Conservation (phyloP, 2,888 invertebrate genomes). For the Timema podura region DNA sequence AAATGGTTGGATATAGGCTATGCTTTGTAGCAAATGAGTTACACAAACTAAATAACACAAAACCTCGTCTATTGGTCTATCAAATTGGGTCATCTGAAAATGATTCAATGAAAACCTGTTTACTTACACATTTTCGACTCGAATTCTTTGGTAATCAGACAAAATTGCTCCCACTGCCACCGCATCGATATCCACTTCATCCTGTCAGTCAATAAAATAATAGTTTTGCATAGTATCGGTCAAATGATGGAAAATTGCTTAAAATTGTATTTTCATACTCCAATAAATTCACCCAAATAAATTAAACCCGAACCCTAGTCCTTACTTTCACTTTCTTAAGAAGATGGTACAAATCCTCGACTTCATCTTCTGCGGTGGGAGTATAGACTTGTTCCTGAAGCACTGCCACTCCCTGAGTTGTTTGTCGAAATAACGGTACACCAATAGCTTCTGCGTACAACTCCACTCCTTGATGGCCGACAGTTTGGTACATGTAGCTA, state of each 20-base stretch:
- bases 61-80: no score
- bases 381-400: conserved; percentile 74
- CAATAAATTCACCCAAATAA: no score
- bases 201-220: conserved; percentile 42
- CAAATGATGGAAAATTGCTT: not conserved
- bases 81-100: no score
- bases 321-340: conserved; percentile 69
- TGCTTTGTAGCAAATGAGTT: no score
- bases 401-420: conserved; percentile 80
- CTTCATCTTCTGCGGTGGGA: conserved; percentile 86
- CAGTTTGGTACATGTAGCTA: conserved; percentile 99
- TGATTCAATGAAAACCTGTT: conserved; percentile 21
- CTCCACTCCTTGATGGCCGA: conserved; percentile 92
- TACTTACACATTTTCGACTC: conserved; percentile 96
- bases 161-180: conserved; percentile 97
- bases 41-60: no score
- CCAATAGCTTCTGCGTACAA: conserved; percentile 91
- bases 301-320: conserved; percentile 8
- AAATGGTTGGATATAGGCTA: no score
- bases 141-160: conserved; percentile 95
- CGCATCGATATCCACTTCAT: conserved; percentile 75
- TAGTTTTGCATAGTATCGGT: not conserved
- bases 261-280: not conserved
- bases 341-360: conserved; percentile 90
- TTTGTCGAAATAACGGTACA: conserved; percentile 80